phyloP scores from a whole-genome alignment of 2,888 invertebrate species.

The Dasysyrphus tricinctus region DNA sequence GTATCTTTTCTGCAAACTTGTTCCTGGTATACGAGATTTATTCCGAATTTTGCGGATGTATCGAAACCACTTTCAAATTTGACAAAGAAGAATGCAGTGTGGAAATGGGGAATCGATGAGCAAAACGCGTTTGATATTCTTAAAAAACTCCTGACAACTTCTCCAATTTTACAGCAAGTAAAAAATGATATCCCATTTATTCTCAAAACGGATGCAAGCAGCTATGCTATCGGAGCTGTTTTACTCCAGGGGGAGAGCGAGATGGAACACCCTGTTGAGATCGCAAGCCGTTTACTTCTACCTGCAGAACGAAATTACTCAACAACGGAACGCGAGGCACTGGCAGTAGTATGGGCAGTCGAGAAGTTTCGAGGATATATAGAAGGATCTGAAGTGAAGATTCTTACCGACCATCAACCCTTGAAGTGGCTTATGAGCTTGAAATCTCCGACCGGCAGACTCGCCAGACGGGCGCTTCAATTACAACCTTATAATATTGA shows the following conservation, averaged over 20 bases:
- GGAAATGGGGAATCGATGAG: not conserved
- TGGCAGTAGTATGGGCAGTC: not conserved
- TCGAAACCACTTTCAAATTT: constrained; percentile 76
- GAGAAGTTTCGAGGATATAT: constrained; percentile 47
- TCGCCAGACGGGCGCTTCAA: too few relatives aligned
- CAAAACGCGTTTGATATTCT: not conserved
- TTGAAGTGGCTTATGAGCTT: too few relatives aligned
- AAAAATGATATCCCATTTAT: constrained; percentile 9
- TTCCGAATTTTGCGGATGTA: constrained; percentile 52
- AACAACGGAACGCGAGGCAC: too few relatives aligned
- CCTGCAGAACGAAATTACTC: too few relatives aligned
- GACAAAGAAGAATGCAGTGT: not conserved
- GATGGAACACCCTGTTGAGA: too few relatives aligned
- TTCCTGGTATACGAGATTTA: constrained; percentile 62
- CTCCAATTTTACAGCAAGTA: constrained; percentile 16
- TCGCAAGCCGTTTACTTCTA: too few relatives aligned
- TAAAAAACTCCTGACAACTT: constrained; percentile 3
- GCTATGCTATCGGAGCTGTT: constrained; percentile 6
- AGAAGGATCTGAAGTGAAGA: constrained; percentile 34
- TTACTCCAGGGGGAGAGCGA: constrained; percentile 20
- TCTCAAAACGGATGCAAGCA: not conserved
- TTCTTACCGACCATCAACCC: constrained; percentile 77
- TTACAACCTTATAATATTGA: constrained; percentile 76
- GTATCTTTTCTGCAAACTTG: constrained; percentile 70
- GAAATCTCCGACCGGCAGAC: too few relatives aligned